Percentiles rank a stretch among this genome's conserved stretches.
phyloP scores from a whole-genome alignment of 2,888 invertebrate species.

The Scaptomyza tumidula region DNA sequence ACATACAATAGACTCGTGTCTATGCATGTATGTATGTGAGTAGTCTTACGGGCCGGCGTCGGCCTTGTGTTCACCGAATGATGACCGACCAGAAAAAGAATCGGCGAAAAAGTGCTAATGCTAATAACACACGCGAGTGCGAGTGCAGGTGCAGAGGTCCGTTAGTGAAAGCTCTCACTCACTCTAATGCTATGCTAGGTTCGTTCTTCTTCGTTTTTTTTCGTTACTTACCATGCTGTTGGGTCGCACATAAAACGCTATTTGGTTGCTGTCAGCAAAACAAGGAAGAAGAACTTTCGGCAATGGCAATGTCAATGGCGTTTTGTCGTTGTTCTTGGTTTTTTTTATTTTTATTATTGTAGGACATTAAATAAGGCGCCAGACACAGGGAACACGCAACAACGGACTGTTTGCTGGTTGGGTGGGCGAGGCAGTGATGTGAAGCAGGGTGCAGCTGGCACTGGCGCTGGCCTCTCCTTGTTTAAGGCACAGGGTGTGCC shows the following conservation, averaged over 20 bases:
- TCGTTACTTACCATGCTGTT: slow-evolving; percentile 56
- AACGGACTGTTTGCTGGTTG: slow-evolving; percentile 8
- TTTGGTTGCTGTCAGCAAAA: slow-evolving; percentile 29
- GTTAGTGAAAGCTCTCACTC: slow-evolving; percentile 43
- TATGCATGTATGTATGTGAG: not conserved
- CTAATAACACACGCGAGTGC: slow-evolving; percentile 25
- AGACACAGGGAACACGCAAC: slow-evolving; percentile 35
- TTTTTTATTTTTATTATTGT: slow-evolving; percentile 12
- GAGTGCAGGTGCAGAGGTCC: slow-evolving; percentile 34
- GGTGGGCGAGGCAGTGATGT: slow-evolving; percentile 1
- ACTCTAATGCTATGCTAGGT: not conserved
- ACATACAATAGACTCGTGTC: not conserved
- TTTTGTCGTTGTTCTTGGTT: slow-evolving; percentile 17
- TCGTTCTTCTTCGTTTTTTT: not conserved
- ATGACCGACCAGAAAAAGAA: slow-evolving; percentile 43
- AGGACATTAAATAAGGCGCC: slow-evolving; percentile 44
- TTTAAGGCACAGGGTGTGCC: slow-evolving; percentile 48
- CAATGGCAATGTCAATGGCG: slow-evolving; percentile 50
- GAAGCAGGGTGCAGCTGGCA: slow-evolving; percentile 4
- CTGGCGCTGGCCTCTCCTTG: slow-evolving; percentile 28
- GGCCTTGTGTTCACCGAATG: slow-evolving; percentile 48
- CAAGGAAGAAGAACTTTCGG: slow-evolving; percentile 45
- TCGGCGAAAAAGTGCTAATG: slow-evolving; percentile 30
- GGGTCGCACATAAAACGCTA: slow-evolving; percentile 38
- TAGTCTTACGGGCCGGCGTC: slow-evolving; percentile 35